Conservation (phyloP, 30 jellyfish, hydroid and myxozoan species). For the Hydractinia symbiolongicarpus region DNA sequence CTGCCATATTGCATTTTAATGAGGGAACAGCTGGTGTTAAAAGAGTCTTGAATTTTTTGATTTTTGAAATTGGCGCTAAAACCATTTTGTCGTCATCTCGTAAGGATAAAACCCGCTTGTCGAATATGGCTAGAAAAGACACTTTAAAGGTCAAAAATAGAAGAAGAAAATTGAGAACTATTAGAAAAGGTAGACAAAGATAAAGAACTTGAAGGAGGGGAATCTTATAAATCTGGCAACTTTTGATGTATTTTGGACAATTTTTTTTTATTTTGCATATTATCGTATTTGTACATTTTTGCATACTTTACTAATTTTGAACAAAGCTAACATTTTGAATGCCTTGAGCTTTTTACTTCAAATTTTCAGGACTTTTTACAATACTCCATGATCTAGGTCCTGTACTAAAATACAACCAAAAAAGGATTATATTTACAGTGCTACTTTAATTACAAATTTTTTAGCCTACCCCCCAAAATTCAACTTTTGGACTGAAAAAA, state of each 20-base stretch:
- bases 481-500: too few species aligned
- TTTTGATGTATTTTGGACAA: too few species aligned
- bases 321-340: background rate
- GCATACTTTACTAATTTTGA: background rate
- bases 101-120: conserved; percentile 15
- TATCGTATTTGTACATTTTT: background rate
- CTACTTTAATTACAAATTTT: too few species aligned
- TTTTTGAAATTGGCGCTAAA: conserved; percentile 8
- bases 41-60: too few species aligned
- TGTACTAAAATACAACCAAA: too few species aligned
- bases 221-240: too few species aligned
- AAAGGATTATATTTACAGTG: too few species aligned
- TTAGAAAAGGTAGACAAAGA: conserved; percentile 17
- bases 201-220: background rate
- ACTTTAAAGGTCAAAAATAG: conserved; percentile 7
- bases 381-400: too few species aligned
- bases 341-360: conserved; percentile 2
- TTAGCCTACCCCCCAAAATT: too few species aligned
- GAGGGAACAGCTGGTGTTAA: too few species aligned
- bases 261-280: background rate
- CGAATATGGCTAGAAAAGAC: conserved; percentile 18
- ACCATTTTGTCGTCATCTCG: background rate
- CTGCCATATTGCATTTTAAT: too few species aligned
- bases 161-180: background rate
- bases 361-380: background rate